A percentile compares a stretch with the other conserved stretches of the same genome.
Conservation (phyloP, 1,140 invertebrate genomes). For the Apis laboriosa region DNA sequence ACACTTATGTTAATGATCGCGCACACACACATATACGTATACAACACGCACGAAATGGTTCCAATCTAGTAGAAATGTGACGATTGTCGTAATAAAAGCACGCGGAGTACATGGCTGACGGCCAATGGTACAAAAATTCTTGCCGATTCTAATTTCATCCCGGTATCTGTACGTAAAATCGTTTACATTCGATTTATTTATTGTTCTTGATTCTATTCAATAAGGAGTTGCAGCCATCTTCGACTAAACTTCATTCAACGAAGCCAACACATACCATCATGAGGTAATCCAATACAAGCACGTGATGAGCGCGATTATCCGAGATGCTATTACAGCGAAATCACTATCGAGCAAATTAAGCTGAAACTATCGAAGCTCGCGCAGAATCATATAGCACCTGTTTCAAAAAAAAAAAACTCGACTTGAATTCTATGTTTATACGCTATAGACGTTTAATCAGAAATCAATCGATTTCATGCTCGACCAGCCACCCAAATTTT, state of each 20-base stretch:
- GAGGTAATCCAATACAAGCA: conserved; percentile 13
- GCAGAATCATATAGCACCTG: conserved; percentile 11
- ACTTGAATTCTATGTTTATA: not conserved
- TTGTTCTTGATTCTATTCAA: conserved; percentile 10
- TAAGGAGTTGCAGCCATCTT: not conserved
- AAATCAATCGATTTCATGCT: conserved; percentile 9
- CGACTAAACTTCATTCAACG: conserved; percentile 22
- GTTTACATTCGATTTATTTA: not conserved
- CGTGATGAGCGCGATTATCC: not conserved
- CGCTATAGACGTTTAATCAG: not conserved
- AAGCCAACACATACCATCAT: not conserved
- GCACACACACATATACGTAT: not conserved
- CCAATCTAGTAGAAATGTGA: conserved; percentile 36
- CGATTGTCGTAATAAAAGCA: conserved; percentile 15
- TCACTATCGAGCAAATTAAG: conserved; percentile 13
- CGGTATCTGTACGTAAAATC: not conserved
- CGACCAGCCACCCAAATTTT: not conserved
- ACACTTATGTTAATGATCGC: conserved; percentile 47
- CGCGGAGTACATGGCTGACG: not conserved
- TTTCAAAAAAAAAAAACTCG: not conserved
- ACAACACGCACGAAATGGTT: not conserved
- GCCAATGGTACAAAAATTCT: conserved; percentile 33
- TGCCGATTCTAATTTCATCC: conserved; percentile 22
- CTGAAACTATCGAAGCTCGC: not conserved
- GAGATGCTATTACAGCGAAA: conserved; percentile 9